Base-by-base conservation (phyloP, 2,888 invertebrate species). In the Eugnorisma glareosa region DNA sequence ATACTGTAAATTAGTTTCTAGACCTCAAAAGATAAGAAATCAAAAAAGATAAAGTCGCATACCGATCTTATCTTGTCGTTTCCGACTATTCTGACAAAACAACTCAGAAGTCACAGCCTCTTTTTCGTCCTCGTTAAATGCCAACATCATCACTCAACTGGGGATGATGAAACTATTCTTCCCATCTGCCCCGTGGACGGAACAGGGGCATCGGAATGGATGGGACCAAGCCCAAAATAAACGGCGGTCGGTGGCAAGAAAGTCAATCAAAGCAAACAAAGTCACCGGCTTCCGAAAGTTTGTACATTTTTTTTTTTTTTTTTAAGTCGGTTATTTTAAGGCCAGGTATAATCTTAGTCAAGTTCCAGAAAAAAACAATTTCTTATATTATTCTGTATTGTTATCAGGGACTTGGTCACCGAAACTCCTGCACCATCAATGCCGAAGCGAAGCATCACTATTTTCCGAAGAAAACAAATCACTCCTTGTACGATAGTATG, bases 401-500 rank as follows among this genome's bases (percentile, higher is more conserved):
- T 61, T 61, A 61, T 48, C 70, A 86, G 84, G 37, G 73, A 67
- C 3, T n/a, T 63, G n/a, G 51, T 35, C 5, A 31, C 11, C 2
- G 68, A 67, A 13, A 63, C 13, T 4, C 67, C 71, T 0, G 61
- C 66, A 3, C 64, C 61, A 10, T 61, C 75, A 18, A 71, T 68
- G 35, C 61, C 73, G 1, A 89, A 83, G 40, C 48, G 64, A 10
- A 78, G 79, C 54, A 90, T 88, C 85, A 90, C 80, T 86, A 81
- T 45, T 51, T 51, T 89, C 51, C 86, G 92, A 63, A 82, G 92
- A 57, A 80, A 83, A 18, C 95, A 94, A 86, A 93, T 95, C 0
- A 95, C 94, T 24, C 92, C 94, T 0, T 96, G 96, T 66, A 88
- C 93, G 67, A 93, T 95, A 87, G 95, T 96, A 79, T 84, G 64